phyloP scores from a whole-genome alignment of 2,797 vertebrate species.

The Caiman crocodilus region DNA sequence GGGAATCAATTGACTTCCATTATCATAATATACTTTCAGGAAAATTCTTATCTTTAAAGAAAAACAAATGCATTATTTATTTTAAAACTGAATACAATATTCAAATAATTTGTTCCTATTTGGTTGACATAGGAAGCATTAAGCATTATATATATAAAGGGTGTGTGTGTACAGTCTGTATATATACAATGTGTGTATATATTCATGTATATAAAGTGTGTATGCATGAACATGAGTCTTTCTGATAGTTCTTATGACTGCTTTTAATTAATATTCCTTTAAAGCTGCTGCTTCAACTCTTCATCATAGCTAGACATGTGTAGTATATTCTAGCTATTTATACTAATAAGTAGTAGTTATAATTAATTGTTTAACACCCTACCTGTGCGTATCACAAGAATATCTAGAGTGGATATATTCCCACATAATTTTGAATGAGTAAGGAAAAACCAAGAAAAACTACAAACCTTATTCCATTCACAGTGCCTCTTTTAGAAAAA shows the following conservation, averaged over 20 bases:
- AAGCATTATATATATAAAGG: not conserved
- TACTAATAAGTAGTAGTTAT: not conserved
- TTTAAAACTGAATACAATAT: not conserved
- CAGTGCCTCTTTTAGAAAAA: not conserved
- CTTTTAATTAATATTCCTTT: not conserved
- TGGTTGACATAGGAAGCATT: not conserved
- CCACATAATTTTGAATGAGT: not conserved
- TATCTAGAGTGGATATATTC: fast-evolving
- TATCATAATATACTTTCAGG: not conserved
- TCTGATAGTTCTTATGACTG: not conserved
- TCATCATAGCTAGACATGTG: not conserved
- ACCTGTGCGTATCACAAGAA: fast-evolving
- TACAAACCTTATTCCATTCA: too few relatives aligned
- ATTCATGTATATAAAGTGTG: too few relatives aligned
- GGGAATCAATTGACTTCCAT: not conserved
- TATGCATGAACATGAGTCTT: too few relatives aligned
- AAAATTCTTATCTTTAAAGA: conserved; percentile 20
- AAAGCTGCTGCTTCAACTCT: not conserved
- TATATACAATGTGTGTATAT: too few relatives aligned
- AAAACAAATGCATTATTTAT: not conserved
- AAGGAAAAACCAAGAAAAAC: fast-evolving
- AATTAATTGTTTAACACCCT: not conserved
- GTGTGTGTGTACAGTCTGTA: too few relatives aligned
- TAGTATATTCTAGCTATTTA: fast-evolving
- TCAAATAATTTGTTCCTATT: not conserved